Conservation (phyloP, 2,888 invertebrate genomes). For the Lithophane semibrunnea region DNA sequence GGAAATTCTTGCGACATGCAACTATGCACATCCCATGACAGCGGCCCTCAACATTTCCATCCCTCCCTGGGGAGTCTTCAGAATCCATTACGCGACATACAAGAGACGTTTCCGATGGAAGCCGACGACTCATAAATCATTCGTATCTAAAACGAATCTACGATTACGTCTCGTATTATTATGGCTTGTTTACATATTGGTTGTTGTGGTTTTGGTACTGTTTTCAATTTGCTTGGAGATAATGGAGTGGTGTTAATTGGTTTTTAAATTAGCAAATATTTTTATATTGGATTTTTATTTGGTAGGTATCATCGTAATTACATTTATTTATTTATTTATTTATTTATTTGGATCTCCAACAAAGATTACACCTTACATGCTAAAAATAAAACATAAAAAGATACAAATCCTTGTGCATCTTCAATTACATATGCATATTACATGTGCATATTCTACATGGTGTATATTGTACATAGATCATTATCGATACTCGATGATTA, state of each 20-base stretch:
- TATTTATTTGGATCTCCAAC: too few species aligned
- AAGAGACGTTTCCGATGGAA: conserved; percentile 62
- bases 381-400: too few species aligned
- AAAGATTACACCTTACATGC: too few species aligned
- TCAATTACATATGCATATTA: too few species aligned
- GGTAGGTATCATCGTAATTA: too few species aligned
- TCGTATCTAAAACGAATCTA: conserved; percentile 63
- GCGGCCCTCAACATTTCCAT: conserved; percentile 59
- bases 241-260: background rate
- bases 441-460: too few species aligned
- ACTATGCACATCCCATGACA: conserved; percentile 51
- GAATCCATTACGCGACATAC: conserved; percentile 63
- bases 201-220: conserved; percentile 9
- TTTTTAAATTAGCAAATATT: background rate
- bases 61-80: conserved; percentile 57
- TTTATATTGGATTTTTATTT: too few species aligned
- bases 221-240: conserved; percentile 14
- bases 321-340: too few species aligned
- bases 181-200: conserved; percentile 43
- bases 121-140: conserved; percentile 60
- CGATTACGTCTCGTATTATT: conserved; percentile 48
- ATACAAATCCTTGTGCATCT: too few species aligned
- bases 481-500: too few species aligned
- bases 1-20: conserved; percentile 38
- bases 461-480: too few species aligned